A percentile compares a stretch with the other conserved stretches of the same genome.
Conservation (phyloP, 2,888 invertebrate genomes). For the Harpalus rufipes region DNA sequence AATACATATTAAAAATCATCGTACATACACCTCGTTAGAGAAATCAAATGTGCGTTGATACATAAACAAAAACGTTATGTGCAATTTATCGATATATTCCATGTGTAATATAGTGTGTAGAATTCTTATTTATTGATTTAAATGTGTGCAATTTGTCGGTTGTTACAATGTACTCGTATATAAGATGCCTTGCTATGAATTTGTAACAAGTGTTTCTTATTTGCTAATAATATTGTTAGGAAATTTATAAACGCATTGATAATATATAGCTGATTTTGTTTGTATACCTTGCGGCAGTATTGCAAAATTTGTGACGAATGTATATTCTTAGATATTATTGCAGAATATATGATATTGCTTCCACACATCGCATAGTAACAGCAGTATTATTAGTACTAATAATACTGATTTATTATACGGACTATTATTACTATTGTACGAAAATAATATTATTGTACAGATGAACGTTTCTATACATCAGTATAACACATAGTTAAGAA, state of each 20-base stretch:
- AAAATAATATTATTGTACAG: too few species aligned
- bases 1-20: slow-evolving; percentile 15
- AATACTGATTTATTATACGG: too few species aligned
- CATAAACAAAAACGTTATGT: not conserved
- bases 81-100: too few species aligned
- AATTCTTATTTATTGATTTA: too few species aligned
- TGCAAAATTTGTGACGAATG: slow-evolving; percentile 25
- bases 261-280: not conserved
- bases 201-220: slow-evolving; percentile 29
- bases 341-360: not conserved
- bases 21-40: not conserved
- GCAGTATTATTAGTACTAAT: too few species aligned
- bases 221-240: slow-evolving; percentile 34
- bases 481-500: too few species aligned
- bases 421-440: too few species aligned
- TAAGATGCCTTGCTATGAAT: slow-evolving; percentile 6
- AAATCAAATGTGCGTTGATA: slow-evolving; percentile 19
- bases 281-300: not conserved
- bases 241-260: slow-evolving; percentile 36
- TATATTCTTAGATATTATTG: not conserved
- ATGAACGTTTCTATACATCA: too few species aligned
- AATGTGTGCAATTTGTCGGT: slow-evolving; percentile 15
- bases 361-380: too few species aligned
- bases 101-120: too few species aligned
- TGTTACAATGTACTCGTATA: not conserved